Evolutionary conservation across 2,113 vertebrate species (phyloP), one percentile per base, ranked within the genome.

Genomic region (Dasypus novemcinctus): DNA sequence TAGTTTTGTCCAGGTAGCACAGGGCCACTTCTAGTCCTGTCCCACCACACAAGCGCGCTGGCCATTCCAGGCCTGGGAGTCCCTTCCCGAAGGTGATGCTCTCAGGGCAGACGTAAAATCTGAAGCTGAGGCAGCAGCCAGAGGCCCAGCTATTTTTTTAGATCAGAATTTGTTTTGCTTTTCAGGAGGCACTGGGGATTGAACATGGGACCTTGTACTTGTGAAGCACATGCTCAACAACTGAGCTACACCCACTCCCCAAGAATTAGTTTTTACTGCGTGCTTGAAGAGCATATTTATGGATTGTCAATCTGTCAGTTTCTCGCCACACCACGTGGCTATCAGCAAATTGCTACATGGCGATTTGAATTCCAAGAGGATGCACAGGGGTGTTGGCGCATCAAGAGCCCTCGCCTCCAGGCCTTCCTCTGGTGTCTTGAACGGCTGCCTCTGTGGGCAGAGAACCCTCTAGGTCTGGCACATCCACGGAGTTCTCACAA

Each of bases 61-160:
- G 61, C 38, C 61, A 4, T 0, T n/a, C 31, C 63, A 38, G 41
- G 61, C 6, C 46, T 9, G 17, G 41, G 43, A 31, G n/a, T 15
- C 59, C 27, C 46, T 59, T 13, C 31, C 2, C 1, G 49, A 69
- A 1, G 49, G 0, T 2, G 18, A n/a, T 2, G 4, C 0, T 0
- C 49, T 54, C 54, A 25, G 12, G 13, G 25, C 4, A 17, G 33
- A 36, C 8, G 7, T 12, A 59, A 80, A 66, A 20, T 36, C 2
- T 0, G 49, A n/a, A 1, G 5, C 4, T 49, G 38, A 69, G 36
- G 68, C 20, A n/a, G 49, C 17, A 91, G 91, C 25, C 29, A 15
- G 57, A 7, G 21, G 25, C 29, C 21, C 7, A 15, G 59, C 27
- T 25, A 21, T 13, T 5, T 27, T 38, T 41, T 5, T 23, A 41